Evolutionary conservation across 2,888 invertebrate species (phyloP), one percentile per base, ranked within the genome.

Genomic region (Pyrocoelia pectoralis): DNA sequence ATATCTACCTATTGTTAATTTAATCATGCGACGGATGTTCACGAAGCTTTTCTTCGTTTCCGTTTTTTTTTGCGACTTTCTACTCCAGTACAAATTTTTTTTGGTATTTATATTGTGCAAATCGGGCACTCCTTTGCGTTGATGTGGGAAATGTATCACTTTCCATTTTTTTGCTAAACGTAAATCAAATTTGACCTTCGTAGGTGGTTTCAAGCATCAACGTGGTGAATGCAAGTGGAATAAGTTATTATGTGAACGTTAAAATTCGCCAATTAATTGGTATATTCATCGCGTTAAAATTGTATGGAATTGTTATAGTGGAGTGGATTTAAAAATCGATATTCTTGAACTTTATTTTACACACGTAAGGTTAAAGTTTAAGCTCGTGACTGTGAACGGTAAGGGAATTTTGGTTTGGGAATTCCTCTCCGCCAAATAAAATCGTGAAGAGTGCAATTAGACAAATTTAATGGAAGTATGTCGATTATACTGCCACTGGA

Each of bases 291-390:
- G n/a, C n/a, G n/a, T n/a, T n/a, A n/a, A n/a, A n/a, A n/a, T n/a
- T n/a, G n/a, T n/a, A n/a, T n/a, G n/a, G n/a, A n/a, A n/a, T n/a
- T n/a, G n/a, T n/a, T n/a, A n/a, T n/a, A n/a, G n/a, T n/a, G n/a
- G n/a, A n/a, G n/a, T n/a, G n/a, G n/a, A n/a, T n/a, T n/a, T n/a
- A n/a, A n/a, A n/a, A n/a, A n/a, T n/a, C 12, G 12, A 5, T 29
- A 24, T 50, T 50, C 4, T 17, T 13, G 28, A 9, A 28, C n/a
- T n/a, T n/a, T 19, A 19, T 50, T 50, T 29, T 55, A 55, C 55
- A 55, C 48, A 48, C 55, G 55, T 55, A 43, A 51, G 57, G 57
- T 57, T 57, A 51, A 57, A 57, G 50, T 57, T 57, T 40, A 57
- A 38, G 41, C 51, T 57, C 57, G 57, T 57, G 57, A 57, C 50